Conservation (phyloP, 2,113 vertebrate genomes). For the Triplophysa rosa region DNA sequence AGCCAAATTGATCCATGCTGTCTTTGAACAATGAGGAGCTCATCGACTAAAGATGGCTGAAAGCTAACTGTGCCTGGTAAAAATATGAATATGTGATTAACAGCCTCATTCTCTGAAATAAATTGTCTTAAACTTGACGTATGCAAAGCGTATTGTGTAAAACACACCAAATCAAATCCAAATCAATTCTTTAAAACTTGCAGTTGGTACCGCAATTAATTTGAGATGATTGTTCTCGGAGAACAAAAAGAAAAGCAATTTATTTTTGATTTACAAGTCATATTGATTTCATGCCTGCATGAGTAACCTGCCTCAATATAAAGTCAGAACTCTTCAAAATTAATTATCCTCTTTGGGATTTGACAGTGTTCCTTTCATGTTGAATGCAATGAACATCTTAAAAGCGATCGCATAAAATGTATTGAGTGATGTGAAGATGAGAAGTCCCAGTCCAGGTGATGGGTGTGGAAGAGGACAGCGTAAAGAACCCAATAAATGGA, state of each 20-base stretch:
- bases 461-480: not conserved
- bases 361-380: constrained; percentile 60
- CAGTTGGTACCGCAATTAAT: constrained; percentile 59
- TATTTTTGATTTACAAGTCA: constrained; percentile 70
- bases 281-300: constrained; percentile 68
- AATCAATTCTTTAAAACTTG: constrained; percentile 61
- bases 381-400: constrained; percentile 51
- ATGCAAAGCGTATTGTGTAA: constrained; percentile 62
- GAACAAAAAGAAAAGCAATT: constrained; percentile 68
- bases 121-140: constrained; percentile 64
- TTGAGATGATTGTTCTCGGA: constrained; percentile 66
- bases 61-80: constrained; percentile 49
- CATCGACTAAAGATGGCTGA: constrained; percentile 52
- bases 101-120: constrained; percentile 59
- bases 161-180: constrained; percentile 53
- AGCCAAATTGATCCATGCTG: constrained; percentile 39
- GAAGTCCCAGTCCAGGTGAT: not conserved
- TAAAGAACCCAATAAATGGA: not conserved
- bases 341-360: constrained; percentile 68
- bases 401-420: constrained; percentile 34
- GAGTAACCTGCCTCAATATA: constrained; percentile 60
- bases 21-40: constrained; percentile 61
- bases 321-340: constrained; percentile 58
- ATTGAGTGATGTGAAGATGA: not conserved
- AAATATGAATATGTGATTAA: constrained; percentile 67